Evolutionary conservation across 2,888 invertebrate genomes (phyloP).

Genomic region (Hesperia comma): DNA sequence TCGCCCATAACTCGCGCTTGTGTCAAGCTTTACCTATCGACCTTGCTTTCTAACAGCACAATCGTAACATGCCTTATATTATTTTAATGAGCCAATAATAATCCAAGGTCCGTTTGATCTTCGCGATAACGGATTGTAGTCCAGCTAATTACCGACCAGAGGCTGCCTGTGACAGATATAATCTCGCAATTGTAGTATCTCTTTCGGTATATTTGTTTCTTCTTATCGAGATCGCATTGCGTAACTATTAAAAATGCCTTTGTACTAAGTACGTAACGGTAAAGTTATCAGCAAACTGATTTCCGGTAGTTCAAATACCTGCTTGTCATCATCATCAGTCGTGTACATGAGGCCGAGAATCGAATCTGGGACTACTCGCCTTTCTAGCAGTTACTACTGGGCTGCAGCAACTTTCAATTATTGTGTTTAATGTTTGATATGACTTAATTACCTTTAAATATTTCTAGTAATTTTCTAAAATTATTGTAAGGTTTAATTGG

Average conservation of each 20-base stretch:
- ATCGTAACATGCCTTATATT: conserved; percentile 63
- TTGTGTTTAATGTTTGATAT: no score
- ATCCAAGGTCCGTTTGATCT: conserved; percentile 72
- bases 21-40: conserved; percentile 51
- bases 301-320: conserved; percentile 9
- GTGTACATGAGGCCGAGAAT: no score
- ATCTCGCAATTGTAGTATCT: conserved; percentile 51
- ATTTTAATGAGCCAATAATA: conserved; percentile 77
- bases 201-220: conserved; percentile 68
- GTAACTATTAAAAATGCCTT: conserved; percentile 55
- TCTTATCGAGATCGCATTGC: conserved; percentile 67
- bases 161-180: conserved; percentile 59
- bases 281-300: conserved; percentile 8
- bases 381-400: no score
- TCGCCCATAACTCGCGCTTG: conserved; percentile 48
- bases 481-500: no score
- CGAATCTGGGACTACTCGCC: no score
- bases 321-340: neutral
- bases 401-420: no score
- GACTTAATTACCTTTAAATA: no score
- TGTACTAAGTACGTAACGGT: conserved; percentile 39
- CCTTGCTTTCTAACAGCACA: conserved; percentile 79
- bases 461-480: no score
- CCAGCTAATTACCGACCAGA: conserved; percentile 56
- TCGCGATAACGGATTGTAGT: conserved; percentile 60